phyloP scores from a whole-genome alignment of 2,797 vertebrate species.

The Acanthopagrus latus region DNA sequence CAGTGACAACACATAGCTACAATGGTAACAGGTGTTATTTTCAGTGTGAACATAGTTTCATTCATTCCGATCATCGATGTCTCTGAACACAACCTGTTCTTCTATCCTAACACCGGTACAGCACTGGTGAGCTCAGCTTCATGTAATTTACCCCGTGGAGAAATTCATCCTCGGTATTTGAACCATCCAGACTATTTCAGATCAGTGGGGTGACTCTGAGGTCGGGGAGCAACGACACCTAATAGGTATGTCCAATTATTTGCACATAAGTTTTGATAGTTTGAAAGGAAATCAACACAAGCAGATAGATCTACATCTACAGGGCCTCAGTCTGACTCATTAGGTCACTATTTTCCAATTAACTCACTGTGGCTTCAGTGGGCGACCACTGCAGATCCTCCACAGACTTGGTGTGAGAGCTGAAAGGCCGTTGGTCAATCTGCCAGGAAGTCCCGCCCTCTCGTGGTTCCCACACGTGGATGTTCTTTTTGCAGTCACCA shows the following conservation, averaged over 20 bases:
- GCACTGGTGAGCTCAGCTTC: background rate
- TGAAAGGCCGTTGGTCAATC: slow-evolving; percentile 93
- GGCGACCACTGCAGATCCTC: slow-evolving; percentile 97
- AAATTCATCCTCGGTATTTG: background rate
- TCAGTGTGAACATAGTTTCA: slow-evolving; percentile 11
- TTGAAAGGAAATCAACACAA: background rate
- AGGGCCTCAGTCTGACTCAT: background rate
- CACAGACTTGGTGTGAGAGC: slow-evolving; percentile 91
- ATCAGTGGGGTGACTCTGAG: background rate
- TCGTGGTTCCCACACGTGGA: slow-evolving; percentile 92
- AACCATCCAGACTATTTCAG: background rate
- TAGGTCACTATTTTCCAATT: background rate
- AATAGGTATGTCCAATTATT: slow-evolving; percentile 6
- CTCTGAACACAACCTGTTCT: slow-evolving; percentile 1
- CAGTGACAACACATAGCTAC: background rate
- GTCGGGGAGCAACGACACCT: background rate
- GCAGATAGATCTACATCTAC: background rate
- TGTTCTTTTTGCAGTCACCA: slow-evolving; percentile 94
- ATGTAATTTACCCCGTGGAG: background rate
- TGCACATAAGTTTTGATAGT: background rate
- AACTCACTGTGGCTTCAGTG: slow-evolving; percentile 90
- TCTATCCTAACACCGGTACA: slow-evolving; percentile 12
- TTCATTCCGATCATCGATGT: slow-evolving; percentile 23
- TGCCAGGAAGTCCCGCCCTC: slow-evolving; percentile 89
- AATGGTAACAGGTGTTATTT: background rate